A percentile compares a stretch with the other conserved stretches of the same genome.
These are phyloP conservation scores for Paramormyrops hopkinsi DNA, from an alignment of 2,797 vertebrate species.

Conservation along the genomic window DNA sequence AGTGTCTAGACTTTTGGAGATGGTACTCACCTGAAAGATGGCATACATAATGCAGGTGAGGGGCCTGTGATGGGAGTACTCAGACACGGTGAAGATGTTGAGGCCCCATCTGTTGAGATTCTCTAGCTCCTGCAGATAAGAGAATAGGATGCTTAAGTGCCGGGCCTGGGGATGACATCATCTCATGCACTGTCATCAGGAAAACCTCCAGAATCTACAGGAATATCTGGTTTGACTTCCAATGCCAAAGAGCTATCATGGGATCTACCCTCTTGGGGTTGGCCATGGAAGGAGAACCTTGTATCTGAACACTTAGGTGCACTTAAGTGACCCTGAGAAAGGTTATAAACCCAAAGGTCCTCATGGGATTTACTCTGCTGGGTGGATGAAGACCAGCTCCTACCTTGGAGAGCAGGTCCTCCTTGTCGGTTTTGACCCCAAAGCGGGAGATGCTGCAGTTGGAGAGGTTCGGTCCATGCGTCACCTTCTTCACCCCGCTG, in stretches of 20 bases:
- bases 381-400: neutral
- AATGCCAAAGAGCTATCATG: neutral
- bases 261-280: neutral
- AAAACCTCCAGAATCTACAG: neutral
- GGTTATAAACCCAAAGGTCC: neutral
- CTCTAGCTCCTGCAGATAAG: slow-evolving; percentile 74
- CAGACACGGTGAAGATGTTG: slow-evolving; percentile 93
- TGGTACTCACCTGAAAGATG: slow-evolving; percentile 83
- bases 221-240: neutral
- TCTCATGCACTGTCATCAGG: neutral
- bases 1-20: neutral
- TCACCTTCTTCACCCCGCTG: slow-evolving; percentile 92
- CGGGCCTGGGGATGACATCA: neutral
- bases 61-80: slow-evolving; percentile 82
- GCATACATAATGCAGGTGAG: slow-evolving; percentile 98
- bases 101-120: slow-evolving; percentile 97
- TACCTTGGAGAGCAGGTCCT: slow-evolving; percentile 89
- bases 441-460: slow-evolving; percentile 87
- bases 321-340: neutral
- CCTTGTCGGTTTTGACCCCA: slow-evolving; percentile 89
- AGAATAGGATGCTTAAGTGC: slow-evolving; percentile 6
- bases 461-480: slow-evolving; percentile 84
- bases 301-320: neutral
- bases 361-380: neutral
- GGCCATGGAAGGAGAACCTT: neutral